phyloP scores from a whole-genome alignment of 1,140 invertebrate species.

The Stenopsyche tienmushanensis region DNA sequence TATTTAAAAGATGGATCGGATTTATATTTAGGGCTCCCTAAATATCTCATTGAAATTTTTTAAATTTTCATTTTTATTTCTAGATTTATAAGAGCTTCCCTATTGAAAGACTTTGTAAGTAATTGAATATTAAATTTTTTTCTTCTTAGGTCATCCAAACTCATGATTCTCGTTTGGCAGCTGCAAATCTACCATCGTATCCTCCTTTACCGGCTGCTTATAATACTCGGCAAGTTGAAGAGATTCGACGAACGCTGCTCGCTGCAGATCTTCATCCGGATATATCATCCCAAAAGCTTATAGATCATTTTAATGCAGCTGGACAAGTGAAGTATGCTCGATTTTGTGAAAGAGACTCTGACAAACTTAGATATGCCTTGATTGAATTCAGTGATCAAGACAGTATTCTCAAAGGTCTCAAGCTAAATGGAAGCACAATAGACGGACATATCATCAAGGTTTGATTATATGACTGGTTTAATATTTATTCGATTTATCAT shows the following conservation, averaged over 20 bases:
- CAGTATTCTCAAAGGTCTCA: conserved; percentile 82
- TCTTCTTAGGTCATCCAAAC: conserved; percentile 78
- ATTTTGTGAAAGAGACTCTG: conserved; percentile 82
- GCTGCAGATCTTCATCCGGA: conserved; percentile 74
- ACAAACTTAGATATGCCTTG: conserved; percentile 76
- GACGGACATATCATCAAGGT: conserved; percentile 60
- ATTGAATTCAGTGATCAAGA: conserved; percentile 94
- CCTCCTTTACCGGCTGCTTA: conserved; percentile 88
- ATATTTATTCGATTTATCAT: not conserved
- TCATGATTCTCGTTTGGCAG: conserved; percentile 84
- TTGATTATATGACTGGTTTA: not conserved
- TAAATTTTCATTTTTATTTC: not conserved
- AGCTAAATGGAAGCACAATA: conserved; percentile 78
- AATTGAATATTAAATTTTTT: not conserved
- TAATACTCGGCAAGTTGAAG: conserved; percentile 91
- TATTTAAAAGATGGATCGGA: too few relatives aligned
- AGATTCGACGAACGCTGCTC: conserved; percentile 89
- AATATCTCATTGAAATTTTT: too few relatives aligned
- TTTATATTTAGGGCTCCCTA: too few relatives aligned
- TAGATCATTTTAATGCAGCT: conserved; percentile 82
- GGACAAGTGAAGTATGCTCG: conserved; percentile 96
- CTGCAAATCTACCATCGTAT: conserved; percentile 85
- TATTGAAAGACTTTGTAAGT: too few relatives aligned
- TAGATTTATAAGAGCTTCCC: too few relatives aligned
- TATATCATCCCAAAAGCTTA: conserved; percentile 72